phyloP scores from a whole-genome alignment of 1,140 invertebrate species.

The Tetranychus urticae region DNA sequence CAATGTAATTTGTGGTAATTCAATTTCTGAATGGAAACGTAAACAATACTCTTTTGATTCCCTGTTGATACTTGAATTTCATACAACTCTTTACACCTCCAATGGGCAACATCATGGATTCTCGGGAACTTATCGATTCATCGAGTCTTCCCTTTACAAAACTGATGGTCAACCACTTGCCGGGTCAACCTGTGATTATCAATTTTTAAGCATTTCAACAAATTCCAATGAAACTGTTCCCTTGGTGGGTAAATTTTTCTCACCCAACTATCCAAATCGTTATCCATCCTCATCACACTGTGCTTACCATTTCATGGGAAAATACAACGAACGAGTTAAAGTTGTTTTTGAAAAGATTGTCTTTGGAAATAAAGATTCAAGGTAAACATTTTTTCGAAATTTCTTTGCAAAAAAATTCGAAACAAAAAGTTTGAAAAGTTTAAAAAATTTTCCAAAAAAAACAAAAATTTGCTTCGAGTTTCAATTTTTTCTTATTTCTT shows the following conservation, averaged over 20 bases:
- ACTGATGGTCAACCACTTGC: slow-evolving; percentile 37
- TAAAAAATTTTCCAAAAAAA: too few relatives aligned
- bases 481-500: too few relatives aligned
- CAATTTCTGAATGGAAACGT: neutral
- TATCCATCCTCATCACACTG: slow-evolving; percentile 47
- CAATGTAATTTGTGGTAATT: neutral
- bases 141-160: slow-evolving; percentile 26
- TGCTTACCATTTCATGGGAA: slow-evolving; percentile 54
- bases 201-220: neutral
- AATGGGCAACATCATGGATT: neutral
- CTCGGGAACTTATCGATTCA: neutral
- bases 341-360: slow-evolving; percentile 18
- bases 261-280: slow-evolving; percentile 43
- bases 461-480: too few relatives aligned
- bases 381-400: neutral
- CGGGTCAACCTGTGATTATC: neutral
- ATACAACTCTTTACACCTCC: neutral
- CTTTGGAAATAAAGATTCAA: slow-evolving; percentile 11
- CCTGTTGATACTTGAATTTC: neutral
- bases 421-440: too few relatives aligned
- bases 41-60: neutral
- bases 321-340: slow-evolving; percentile 19
- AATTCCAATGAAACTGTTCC: slow-evolving; percentile 7
- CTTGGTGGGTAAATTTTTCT: slow-evolving; percentile 45
- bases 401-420: too few relatives aligned